Evolutionary conservation across 2,113 vertebrate species (phyloP), one percentile per base, ranked within the genome.

Genomic region (Lophotis ruficrista): DNA sequence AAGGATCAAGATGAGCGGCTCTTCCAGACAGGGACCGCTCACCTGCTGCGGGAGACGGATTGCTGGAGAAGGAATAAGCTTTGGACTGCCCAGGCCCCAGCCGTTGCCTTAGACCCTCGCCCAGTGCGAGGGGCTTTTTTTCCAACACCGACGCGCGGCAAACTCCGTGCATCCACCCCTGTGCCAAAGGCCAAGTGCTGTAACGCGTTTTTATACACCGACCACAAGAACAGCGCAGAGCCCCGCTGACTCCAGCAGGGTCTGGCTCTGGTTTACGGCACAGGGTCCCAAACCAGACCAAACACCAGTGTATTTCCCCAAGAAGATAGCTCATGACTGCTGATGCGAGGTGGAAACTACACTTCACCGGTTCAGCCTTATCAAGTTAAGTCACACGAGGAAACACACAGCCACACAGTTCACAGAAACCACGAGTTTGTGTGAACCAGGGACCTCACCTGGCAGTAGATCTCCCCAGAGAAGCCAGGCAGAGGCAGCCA

Each of bases 1-100:
- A 47, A 84, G 70, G 76, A 65, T 47, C 24, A 0, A 0, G 4
- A 48, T 6, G 51, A 73, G 1, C 35, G 25, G 0, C 18, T 64
- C 18, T 25, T 37, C 23, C 68, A 69, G 35, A 9, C 35, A 17
- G 64, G 41, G 37, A 48, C 14, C 0, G 7, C 87, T 70, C 65
- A 41, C 72, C 73, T 56, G 83, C 83, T 78, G 61, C 84, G 38
- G 72, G 31, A 53, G 41, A 43, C 41, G 16, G 41, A 43, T 43
- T 43, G 41, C 41, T 43, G 41, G 41, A 43, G 41, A 43, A 43
- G 41, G 41, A 43, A 43, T 43, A 43, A 15, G 41, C 41, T 43
- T 43, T 43, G 41, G 41, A 43, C 41, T 43, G 41, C 14, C 41
- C 41, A 43, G 41, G 41, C 41, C 41, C 14, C 41, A 43, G 41